Conservation (phyloP, 2,797 vertebrate species). For the Synaphobranchus kaupii region DNA sequence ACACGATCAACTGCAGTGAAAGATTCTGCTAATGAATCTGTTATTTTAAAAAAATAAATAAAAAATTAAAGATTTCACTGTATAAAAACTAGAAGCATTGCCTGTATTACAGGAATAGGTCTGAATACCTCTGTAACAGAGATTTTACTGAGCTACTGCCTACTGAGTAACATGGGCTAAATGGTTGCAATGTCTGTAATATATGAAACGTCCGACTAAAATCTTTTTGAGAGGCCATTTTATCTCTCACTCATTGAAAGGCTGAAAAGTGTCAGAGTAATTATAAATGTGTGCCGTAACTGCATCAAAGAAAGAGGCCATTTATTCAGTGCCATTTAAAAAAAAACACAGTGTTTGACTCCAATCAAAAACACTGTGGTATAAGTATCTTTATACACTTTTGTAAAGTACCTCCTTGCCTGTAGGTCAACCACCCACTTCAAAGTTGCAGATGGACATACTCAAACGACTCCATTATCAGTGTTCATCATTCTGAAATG, state of each 20-base stretch:
- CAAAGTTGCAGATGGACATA: constrained; percentile 3
- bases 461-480: neutral
- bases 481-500: neutral
- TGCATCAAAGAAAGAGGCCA: neutral
- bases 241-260: neutral
- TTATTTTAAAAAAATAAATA: too few species aligned
- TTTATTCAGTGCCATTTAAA: neutral
- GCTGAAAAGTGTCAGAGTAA: neutral
- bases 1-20: too few species aligned
- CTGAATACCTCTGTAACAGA: neutral
- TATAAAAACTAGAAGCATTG: too few species aligned
- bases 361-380: constrained; percentile 14
- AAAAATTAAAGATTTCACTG: too few species aligned
- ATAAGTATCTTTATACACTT: neutral
- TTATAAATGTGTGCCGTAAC: neutral
- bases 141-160: too few species aligned
- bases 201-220: neutral
- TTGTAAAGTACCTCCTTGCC: neutral
- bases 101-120: too few species aligned
- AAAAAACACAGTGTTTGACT: neutral
- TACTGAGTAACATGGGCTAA: neutral
- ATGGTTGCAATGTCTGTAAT: neutral
- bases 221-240: neutral
- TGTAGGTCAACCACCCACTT: constrained; percentile 1
- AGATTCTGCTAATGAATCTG: too few species aligned